Evolutionary conservation across 2,888 invertebrate species (phyloP).

Genomic region (Syritta pipiens): DNA sequence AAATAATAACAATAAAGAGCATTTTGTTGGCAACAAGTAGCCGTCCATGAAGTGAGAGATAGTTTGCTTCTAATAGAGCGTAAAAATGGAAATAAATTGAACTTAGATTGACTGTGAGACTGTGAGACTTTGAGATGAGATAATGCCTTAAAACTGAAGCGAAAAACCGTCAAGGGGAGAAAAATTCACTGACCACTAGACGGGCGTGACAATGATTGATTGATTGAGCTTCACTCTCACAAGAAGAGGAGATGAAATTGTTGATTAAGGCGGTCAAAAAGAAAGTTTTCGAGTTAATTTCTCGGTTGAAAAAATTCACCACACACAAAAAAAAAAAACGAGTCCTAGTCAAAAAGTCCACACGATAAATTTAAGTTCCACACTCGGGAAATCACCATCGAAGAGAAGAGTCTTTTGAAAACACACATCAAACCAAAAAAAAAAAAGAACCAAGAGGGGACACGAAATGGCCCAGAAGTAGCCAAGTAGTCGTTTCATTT

Average conservation of each 20-base stretch:
- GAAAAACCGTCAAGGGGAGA: not conserved
- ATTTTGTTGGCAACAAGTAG: conserved; percentile 24
- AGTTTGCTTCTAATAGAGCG: conserved; percentile 1
- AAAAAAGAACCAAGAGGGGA: too few species aligned
- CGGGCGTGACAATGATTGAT: conserved; percentile 56
- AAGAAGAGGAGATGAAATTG: not conserved
- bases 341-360: too few species aligned
- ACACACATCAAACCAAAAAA: too few species aligned
- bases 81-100: conserved; percentile 24
- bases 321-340: too few species aligned
- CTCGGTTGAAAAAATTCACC: too few species aligned
- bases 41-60: not conserved
- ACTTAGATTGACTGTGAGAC: conserved; percentile 2
- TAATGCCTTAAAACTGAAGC: conserved; percentile 15
- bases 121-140: conserved; percentile 15
- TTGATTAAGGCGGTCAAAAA: conserved; percentile 12
- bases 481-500: too few species aligned
- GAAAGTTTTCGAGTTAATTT: not conserved
- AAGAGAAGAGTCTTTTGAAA: too few species aligned
- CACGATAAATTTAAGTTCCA: too few species aligned
- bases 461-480: too few species aligned
- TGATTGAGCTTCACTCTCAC: conserved; percentile 13
- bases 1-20: not conserved
- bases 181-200: conserved; percentile 8
- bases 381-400: too few species aligned